Evolutionary conservation across 2,888 invertebrate species (phyloP), one percentile per base, ranked within the genome.

Genomic region (Eugnorisma glareosa): DNA sequence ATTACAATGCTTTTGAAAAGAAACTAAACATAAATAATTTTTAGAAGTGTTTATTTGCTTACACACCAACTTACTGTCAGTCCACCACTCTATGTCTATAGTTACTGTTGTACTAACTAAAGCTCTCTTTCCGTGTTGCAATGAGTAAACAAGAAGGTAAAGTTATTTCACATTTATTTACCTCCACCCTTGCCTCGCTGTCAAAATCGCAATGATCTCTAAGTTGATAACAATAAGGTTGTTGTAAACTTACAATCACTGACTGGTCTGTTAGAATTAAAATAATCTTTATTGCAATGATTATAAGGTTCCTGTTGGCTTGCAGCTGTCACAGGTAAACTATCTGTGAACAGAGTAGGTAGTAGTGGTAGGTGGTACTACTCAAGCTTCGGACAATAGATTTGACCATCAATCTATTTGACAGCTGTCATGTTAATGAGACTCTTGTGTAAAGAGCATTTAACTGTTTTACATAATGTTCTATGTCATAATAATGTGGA

Each of bases 371-470:
- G 7, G 28, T 54, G n/a, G 3, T 37, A 37, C 24, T 45, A 35
- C 48, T 31, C n/a, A 48, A 31, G 31, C 28, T 21, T 48, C 5
- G 40, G 59, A 59, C 67, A 67, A 67, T 43, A 59, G 61, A 24
- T 24, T n/a, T 35, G 21, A 35, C 61, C 10, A 61, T 61, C 31
- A 61, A 61, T 35, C 31, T 35, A 21, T 35, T 48, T 75, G 75
- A 75, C 75, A 77, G 66, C 31, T 75, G 67, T 48, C 73, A 31
- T 40, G 48, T 63, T 31, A 24, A 45, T 48, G 37, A 76, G 31
- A 11, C 15, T 40, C 37, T 61, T 35, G 11, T 48, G 24, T 10
- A 45, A 3, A 15, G 18, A 45, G 24, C 7, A 63, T 43, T 54
- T n/a, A 37, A 63, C 63, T n/a, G n/a, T 63, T 64, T 37, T 40